Conservation (phyloP, 2,113 vertebrate genomes). For the Leucoraja erinaceus region DNA sequence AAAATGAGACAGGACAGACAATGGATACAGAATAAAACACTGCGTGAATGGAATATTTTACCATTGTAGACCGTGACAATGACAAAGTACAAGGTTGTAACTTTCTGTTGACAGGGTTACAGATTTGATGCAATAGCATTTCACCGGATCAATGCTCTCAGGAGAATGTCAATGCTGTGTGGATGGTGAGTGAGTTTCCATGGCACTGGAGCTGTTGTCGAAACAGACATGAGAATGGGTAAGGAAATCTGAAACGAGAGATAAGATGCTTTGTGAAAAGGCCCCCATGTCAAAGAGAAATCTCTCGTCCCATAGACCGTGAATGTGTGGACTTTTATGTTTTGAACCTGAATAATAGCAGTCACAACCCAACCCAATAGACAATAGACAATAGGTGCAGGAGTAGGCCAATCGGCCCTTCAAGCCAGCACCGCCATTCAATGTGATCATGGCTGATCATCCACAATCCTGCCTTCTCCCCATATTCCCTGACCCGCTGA, state of each 20-base stretch:
- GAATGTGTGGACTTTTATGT: too few species aligned
- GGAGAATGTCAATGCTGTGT: neutral
- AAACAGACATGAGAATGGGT: neutral
- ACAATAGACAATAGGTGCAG: too few species aligned
- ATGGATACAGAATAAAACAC: neutral
- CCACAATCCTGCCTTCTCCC: too few species aligned
- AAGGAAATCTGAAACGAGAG: neutral
- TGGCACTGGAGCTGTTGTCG: neutral
- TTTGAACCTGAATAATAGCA: too few species aligned
- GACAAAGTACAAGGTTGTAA: neutral
- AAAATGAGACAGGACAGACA: neutral
- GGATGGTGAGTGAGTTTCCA: neutral
- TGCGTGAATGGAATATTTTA: neutral
- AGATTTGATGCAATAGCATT: neutral
- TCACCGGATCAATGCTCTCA: neutral
- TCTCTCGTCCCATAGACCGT: too few species aligned
- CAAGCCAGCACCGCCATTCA: too few species aligned
- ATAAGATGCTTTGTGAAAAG: neutral
- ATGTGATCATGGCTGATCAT: too few species aligned
- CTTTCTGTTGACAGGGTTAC: neutral
- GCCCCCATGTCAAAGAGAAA: too few species aligned
- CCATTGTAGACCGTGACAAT: neutral
- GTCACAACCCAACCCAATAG: too few species aligned
- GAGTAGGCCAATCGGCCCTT: too few species aligned
- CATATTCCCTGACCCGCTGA: too few species aligned